phyloP scores from a whole-genome alignment of 2,888 invertebrate species.

The Heliothis peltigera region DNA sequence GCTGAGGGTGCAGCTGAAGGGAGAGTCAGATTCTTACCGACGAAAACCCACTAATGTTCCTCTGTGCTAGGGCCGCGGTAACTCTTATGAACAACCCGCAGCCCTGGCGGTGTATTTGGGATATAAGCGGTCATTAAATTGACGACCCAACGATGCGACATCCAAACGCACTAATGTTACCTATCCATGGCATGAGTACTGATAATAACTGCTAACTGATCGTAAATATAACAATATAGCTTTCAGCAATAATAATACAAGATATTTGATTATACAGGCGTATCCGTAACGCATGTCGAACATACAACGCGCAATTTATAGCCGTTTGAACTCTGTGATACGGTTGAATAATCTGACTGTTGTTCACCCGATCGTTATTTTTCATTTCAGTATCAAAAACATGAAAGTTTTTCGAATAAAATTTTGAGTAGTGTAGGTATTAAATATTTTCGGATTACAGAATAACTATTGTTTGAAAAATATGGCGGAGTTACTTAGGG shows the following conservation, averaged over 20 bases:
- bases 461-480: background rate
- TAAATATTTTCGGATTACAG: background rate
- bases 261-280: constrained; percentile 16
- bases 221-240: constrained; percentile 14
- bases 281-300: constrained; percentile 21
- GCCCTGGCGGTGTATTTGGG: no score
- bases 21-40: no score
- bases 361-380: constrained; percentile 17
- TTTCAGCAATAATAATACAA: background rate
- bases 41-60: no score
- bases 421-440: background rate
- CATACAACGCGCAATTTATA: constrained; percentile 48
- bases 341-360: constrained; percentile 37
- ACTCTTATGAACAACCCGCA: no score
- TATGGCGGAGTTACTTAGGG: background rate
- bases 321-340: constrained; percentile 35
- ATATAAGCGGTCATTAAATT: background rate
- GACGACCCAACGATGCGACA: background rate
- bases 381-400: constrained; percentile 31
- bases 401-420: background rate
- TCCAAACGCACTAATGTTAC: background rate
- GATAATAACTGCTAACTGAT: background rate
- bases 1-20: no score
- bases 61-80: no score
- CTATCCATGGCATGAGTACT: background rate